These are phyloP conservation scores for Venturia canescens DNA, from an alignment of 1,140 invertebrate genomes.

Conservation along the genomic window DNA sequence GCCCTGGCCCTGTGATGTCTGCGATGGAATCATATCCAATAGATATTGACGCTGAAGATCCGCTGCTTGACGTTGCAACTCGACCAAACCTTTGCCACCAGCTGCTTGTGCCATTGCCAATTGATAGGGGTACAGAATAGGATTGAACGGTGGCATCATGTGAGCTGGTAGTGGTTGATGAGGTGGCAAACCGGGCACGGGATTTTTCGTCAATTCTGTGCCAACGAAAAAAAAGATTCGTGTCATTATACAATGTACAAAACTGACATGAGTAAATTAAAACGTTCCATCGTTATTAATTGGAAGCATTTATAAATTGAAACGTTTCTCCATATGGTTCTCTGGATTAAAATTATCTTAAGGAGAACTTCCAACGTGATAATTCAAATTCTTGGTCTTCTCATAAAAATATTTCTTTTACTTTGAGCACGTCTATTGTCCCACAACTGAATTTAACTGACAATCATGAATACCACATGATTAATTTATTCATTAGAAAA, in stretches of 20 bases:
- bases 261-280: too few species aligned
- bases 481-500: too few species aligned
- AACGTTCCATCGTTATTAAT: too few species aligned
- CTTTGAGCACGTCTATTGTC: too few species aligned
- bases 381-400: too few species aligned
- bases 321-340: too few species aligned
- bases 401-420: too few species aligned
- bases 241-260: neutral
- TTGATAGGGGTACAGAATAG: constrained; percentile 91
- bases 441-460: too few species aligned
- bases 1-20: constrained; percentile 71
- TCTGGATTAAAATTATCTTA: too few species aligned
- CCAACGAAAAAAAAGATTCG: constrained; percentile 43
- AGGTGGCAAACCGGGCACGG: constrained; percentile 77
- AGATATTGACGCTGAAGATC: constrained; percentile 97
- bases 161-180: constrained; percentile 85
- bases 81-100: constrained; percentile 81
- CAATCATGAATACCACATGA: too few species aligned
- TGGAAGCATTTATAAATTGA: too few species aligned
- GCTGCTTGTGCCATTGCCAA: constrained; percentile 87
- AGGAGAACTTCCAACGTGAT: too few species aligned
- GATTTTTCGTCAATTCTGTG: constrained; percentile 76
- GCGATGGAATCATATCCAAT: constrained; percentile 95
- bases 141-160: constrained; percentile 89
- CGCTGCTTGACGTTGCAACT: constrained; percentile 87